Percentiles rank a stretch among this genome's conserved stretches.
Conservation (phyloP, 2,113 vertebrate genomes). For the Protobothrops flavoviridis region DNA sequence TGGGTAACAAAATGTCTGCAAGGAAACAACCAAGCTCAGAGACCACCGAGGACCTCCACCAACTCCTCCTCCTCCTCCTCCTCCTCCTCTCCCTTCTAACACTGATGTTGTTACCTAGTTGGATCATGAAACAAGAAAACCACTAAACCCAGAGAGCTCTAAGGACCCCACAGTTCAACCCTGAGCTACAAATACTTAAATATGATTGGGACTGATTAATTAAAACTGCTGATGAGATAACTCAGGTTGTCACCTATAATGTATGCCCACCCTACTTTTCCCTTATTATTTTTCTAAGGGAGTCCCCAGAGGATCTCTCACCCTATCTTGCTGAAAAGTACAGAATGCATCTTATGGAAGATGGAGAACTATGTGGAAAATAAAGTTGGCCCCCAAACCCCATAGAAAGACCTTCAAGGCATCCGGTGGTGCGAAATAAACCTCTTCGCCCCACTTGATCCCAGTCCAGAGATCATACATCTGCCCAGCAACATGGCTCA, state of each 20-base stretch:
- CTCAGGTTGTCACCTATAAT: neutral
- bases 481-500: slow-evolving; percentile 88
- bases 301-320: neutral
- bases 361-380: neutral
- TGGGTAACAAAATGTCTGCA: neutral
- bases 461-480: slow-evolving; percentile 88
- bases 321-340: neutral
- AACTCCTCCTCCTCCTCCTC: too few species aligned
- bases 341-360: neutral
- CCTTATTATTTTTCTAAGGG: neutral
- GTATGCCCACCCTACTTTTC: neutral
- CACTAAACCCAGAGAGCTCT: too few species aligned
- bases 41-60: too few species aligned
- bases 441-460: slow-evolving; percentile 84
- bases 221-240: neutral
- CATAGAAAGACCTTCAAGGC: slow-evolving; percentile 80
- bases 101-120: neutral
- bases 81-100: neutral
- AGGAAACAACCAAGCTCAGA: too few species aligned
- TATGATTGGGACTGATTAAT: neutral
- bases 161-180: too few species aligned
- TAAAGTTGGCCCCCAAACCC: neutral
- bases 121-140: neutral
- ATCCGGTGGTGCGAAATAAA: slow-evolving; percentile 86
- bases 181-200: too few species aligned